phyloP scores from a whole-genome alignment of 2,797 vertebrate genomes.

The Benthosema pterotum region DNA sequence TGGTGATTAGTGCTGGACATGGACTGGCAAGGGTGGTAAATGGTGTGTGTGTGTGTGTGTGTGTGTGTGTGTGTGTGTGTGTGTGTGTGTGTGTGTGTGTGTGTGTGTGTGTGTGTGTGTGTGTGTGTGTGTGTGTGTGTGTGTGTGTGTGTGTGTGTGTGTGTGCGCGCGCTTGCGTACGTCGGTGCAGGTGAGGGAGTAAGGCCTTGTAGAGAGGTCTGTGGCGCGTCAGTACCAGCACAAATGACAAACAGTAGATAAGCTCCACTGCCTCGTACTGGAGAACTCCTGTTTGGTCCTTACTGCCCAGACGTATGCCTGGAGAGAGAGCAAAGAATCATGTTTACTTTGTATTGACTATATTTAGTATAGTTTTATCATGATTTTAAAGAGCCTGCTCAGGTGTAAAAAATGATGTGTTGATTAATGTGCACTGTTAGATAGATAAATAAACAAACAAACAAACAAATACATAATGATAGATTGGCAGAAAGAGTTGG shows the following conservation, averaged over 20 bases:
- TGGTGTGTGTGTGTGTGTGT: not conserved
- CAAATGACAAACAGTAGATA: conserved; percentile 87
- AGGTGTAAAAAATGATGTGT: no score
- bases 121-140: no score
- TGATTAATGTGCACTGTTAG: no score
- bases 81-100: not conserved
- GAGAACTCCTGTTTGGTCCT: conserved; percentile 59
- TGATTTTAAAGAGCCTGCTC: no score
- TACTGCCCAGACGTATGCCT: conserved; percentile 65
- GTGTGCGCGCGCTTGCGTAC: conserved; percentile 80
- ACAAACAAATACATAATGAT: no score
- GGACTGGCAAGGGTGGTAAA: not conserved
- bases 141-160: not conserved
- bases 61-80: no score
- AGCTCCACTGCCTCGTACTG: conserved; percentile 84
- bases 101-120: not conserved
- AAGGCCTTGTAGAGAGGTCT: conserved; percentile 80
- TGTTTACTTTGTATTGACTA: no score
- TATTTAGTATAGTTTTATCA: no score
- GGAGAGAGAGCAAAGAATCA: not conserved
- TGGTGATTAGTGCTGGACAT: no score
- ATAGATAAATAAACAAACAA: not conserved
- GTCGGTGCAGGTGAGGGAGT: conserved; percentile 75
- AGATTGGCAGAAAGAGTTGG: not conserved
- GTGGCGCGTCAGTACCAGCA: conserved; percentile 79